phyloP scores from a whole-genome alignment of 2,797 vertebrate species.

The Schizopygopsis pylzovi region DNA sequence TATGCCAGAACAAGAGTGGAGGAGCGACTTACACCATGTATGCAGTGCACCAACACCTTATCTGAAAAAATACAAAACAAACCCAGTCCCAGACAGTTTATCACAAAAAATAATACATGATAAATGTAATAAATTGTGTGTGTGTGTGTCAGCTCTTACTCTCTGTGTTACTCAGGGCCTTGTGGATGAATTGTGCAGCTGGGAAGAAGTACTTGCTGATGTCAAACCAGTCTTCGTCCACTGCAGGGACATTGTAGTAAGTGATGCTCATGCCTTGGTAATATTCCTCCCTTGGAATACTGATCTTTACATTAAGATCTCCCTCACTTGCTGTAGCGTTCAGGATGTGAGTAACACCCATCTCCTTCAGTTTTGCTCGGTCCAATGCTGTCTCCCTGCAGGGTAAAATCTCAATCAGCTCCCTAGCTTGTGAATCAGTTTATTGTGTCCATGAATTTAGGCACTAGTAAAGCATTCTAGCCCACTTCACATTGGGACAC shows the following conservation, averaged over 20 bases:
- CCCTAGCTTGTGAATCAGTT: not conserved
- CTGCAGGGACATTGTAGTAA: not conserved
- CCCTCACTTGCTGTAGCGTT: not conserved
- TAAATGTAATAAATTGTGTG: not conserved
- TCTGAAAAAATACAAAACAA: not conserved
- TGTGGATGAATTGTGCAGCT: not conserved
- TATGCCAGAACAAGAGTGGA: not conserved
- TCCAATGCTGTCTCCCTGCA: not conserved
- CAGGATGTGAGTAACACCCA: not conserved
- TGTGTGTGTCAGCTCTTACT: not conserved
- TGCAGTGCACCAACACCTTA: not conserved
- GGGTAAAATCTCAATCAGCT: not conserved
- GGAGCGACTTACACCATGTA: not conserved
- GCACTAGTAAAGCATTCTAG: not conserved
- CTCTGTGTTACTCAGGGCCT: not conserved
- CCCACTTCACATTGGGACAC: not conserved
- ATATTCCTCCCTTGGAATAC: not conserved
- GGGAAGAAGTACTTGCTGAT: not conserved
- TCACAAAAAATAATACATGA: not conserved
- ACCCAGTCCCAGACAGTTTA: not conserved
- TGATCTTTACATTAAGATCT: not conserved
- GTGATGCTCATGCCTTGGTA: not conserved
- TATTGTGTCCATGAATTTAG: not conserved
- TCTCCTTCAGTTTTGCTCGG: not conserved
- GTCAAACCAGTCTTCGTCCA: not conserved